These are phyloP conservation scores for Dryocosmus kuriphilus DNA, from an alignment of 2,888 invertebrate genomes.

Conservation along the genomic window DNA sequence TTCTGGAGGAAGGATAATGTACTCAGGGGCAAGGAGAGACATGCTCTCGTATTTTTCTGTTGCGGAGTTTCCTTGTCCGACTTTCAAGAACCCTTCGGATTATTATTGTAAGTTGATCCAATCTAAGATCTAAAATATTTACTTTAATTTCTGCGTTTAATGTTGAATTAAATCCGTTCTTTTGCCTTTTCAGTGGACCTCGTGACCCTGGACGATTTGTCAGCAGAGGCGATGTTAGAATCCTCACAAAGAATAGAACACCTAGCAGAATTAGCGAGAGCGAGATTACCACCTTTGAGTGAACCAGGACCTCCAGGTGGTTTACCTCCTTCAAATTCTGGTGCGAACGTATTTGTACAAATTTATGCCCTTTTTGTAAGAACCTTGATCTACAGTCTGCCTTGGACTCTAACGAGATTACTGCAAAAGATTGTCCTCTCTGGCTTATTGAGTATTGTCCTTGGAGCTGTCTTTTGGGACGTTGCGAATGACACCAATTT, in stretches of 20 bases:
- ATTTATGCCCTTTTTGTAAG: slow-evolving; percentile 83
- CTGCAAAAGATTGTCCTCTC: slow-evolving; percentile 88
- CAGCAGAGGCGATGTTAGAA: slow-evolving; percentile 96
- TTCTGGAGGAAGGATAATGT: slow-evolving; percentile 94
- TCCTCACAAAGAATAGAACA: slow-evolving; percentile 96
- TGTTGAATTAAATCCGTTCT: too few relatives aligned
- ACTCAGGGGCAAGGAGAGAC: slow-evolving; percentile 92
- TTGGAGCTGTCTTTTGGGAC: slow-evolving; percentile 95
- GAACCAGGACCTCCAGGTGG: slow-evolving; percentile 90
- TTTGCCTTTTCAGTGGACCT: slow-evolving; percentile 87
- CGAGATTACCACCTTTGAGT: slow-evolving; percentile 82
- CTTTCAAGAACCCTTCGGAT: slow-evolving; percentile 97
- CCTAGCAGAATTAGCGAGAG: slow-evolving; percentile 89
- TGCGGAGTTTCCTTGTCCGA: slow-evolving; percentile 95
- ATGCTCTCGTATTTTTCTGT: slow-evolving; percentile 94
- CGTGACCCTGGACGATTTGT: slow-evolving; percentile 94
- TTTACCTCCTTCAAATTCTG: slow-evolving; percentile 83
- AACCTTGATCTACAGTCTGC: slow-evolving; percentile 89
- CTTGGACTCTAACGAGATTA: slow-evolving; percentile 89
- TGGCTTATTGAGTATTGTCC: slow-evolving; percentile 88
- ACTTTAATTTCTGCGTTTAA: too few relatives aligned
- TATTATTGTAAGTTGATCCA: slow-evolving; percentile 89
- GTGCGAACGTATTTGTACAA: slow-evolving; percentile 85
- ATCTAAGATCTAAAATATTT: not conserved
- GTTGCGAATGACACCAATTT: slow-evolving; percentile 87